phyloP scores from a whole-genome alignment of 2,797 vertebrate genomes.

The Cetoscarus ocellatus region DNA sequence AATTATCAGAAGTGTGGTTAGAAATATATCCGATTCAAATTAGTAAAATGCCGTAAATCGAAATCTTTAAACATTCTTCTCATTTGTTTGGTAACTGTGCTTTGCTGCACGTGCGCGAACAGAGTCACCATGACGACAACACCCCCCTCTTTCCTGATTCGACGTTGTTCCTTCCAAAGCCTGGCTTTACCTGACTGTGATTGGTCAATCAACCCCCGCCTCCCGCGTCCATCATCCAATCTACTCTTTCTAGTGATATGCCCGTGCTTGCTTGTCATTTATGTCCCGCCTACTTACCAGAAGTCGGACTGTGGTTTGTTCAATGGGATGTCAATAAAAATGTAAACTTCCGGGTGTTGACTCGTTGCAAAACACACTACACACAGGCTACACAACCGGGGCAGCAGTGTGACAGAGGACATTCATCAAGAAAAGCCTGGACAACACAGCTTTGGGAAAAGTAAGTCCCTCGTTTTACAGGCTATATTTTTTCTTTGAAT shows the following conservation, averaged over 20 bases:
- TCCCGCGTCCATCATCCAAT: neutral
- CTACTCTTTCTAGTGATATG: fast-evolving
- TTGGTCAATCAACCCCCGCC: neutral
- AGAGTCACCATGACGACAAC: neutral
- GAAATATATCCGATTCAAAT: no score
- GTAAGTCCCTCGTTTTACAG: slow-evolving; percentile 37
- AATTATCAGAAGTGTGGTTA: no score
- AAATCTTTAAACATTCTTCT: no score
- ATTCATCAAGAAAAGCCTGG: neutral
- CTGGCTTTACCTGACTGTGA: slow-evolving; percentile 26
- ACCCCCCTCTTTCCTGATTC: slow-evolving; percentile 34
- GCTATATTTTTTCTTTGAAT: neutral
- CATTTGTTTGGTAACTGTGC: slow-evolving; percentile 34
- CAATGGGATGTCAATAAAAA: slow-evolving; percentile 1
- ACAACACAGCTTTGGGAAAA: slow-evolving; percentile 10
- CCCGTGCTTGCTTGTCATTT: fast-evolving
- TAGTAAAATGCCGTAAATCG: no score
- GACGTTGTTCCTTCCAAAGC: neutral
- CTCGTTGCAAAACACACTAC: slow-evolving; percentile 66
- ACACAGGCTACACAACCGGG: neutral
- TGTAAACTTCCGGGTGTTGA: slow-evolving; percentile 67
- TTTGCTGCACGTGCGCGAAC: slow-evolving; percentile 29
- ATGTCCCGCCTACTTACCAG: neutral
- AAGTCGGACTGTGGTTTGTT: slow-evolving; percentile 54
- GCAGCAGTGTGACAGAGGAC: slow-evolving; percentile 22